Evolutionary conservation across 2,888 invertebrate species (phyloP).

Genomic region (Drosophila colorata): DNA sequence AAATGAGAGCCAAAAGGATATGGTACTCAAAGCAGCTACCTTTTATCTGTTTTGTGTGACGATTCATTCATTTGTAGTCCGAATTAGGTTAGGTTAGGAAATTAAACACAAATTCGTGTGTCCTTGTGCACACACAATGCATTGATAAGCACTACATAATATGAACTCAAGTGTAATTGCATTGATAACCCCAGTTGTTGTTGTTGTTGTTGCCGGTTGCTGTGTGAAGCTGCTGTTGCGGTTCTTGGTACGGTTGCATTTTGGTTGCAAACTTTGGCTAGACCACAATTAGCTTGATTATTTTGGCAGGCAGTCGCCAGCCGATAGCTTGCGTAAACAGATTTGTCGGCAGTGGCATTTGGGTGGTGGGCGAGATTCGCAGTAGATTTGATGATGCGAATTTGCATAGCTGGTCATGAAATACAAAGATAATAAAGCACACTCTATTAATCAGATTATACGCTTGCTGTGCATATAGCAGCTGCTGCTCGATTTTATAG

Average conservation of each 20-base stretch:
- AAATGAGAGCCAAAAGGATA: slow-evolving; percentile 22
- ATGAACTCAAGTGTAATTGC: slow-evolving; percentile 65
- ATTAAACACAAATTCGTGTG: slow-evolving; percentile 3
- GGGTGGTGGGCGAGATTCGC: background rate
- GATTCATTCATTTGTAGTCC: slow-evolving; percentile 7
- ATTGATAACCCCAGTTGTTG: slow-evolving; percentile 53
- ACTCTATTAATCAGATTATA: slow-evolving; percentile 8
- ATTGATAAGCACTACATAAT: slow-evolving; percentile 28
- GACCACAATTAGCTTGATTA: slow-evolving; percentile 43
- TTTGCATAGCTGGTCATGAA: slow-evolving; percentile 19
- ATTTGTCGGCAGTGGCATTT: background rate
- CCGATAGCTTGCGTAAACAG: slow-evolving; percentile 2
- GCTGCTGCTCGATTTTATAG: too few species aligned
- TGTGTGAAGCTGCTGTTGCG: too few species aligned
- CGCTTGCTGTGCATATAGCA: background rate
- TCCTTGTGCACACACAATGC: background rate
- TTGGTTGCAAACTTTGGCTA: slow-evolving; percentile 2
- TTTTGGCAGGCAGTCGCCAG: slow-evolving; percentile 15
- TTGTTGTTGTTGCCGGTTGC: background rate
- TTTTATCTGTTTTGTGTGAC: slow-evolving; percentile 21
- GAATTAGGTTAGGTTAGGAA: slow-evolving; percentile 1
- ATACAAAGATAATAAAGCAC: background rate
- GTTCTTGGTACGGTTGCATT: slow-evolving; percentile 7
- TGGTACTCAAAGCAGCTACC: background rate
- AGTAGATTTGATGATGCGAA: background rate